These are phyloP conservation scores for Poecilobothrus nobilitatus DNA, from an alignment of 2,888 invertebrate species.

Conservation along the genomic window DNA sequence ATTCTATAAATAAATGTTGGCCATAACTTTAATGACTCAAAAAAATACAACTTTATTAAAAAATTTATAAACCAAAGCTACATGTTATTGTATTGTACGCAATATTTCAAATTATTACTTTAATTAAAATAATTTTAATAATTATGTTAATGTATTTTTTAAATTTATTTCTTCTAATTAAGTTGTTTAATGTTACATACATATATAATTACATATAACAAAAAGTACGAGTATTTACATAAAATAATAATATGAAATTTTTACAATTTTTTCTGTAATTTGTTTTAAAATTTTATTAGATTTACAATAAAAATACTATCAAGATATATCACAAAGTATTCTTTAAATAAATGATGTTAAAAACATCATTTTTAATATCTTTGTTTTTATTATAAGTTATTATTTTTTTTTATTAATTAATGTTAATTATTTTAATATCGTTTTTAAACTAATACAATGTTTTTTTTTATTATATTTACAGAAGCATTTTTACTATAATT, in stretches of 20 bases:
- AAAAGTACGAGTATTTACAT: too few species aligned
- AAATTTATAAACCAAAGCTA: too few species aligned
- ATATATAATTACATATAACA: too few species aligned
- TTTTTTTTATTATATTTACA: background rate
- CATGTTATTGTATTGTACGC: too few species aligned
- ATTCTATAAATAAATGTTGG: too few species aligned
- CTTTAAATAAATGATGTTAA: background rate
- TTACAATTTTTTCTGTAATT: background rate
- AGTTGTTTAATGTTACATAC: too few species aligned
- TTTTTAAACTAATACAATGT: background rate
- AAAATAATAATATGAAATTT: background rate
- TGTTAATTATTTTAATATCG: background rate
- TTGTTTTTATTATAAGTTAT: background rate
- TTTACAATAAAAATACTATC: slow-evolving; percentile 4
- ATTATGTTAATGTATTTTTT: too few species aligned
- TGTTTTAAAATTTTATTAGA: background rate
- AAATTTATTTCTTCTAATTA: too few species aligned
- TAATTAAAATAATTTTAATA: too few species aligned
- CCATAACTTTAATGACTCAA: too few species aligned
- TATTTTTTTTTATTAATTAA: background rate
- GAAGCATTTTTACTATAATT: background rate
- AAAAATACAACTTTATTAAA: too few species aligned
- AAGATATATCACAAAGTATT: slow-evolving; percentile 6
- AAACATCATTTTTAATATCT: background rate
- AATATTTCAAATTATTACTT: too few species aligned